Percentiles rank a stretch among this genome's conserved stretches.
phyloP scores from a whole-genome alignment of 2,888 invertebrate species.

The Abrostola triplasia region DNA sequence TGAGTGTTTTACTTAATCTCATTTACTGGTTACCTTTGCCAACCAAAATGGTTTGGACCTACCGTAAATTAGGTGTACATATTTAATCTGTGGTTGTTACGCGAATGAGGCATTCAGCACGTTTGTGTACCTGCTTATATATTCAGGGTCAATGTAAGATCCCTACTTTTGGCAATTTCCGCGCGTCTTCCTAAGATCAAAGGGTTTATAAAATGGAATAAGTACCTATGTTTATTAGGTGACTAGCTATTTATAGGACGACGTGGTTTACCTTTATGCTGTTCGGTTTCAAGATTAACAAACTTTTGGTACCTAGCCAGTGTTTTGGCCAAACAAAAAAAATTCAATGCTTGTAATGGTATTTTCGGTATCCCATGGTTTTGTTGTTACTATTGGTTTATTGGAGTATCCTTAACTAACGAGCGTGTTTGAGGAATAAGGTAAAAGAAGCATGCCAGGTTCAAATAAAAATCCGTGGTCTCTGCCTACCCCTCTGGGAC shows the following conservation, averaged over 20 bases:
- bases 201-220: background rate
- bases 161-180: slow-evolving; percentile 9
- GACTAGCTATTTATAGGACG: background rate
- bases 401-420: no score
- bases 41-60: slow-evolving; percentile 7
- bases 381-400: no score
- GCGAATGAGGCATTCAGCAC: slow-evolving; percentile 14
- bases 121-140: slow-evolving; percentile 26
- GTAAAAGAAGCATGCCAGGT: no score
- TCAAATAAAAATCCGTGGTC: no score
- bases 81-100: slow-evolving; percentile 28
- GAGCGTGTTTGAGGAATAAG: no score
- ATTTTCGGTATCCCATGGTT: no score
- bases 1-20: background rate
- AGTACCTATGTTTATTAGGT: background rate
- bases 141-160: slow-evolving; percentile 29
- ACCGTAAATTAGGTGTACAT: slow-evolving; percentile 22
- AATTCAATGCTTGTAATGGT: no score
- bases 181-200: background rate
- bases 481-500: no score
- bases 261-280: background rate
- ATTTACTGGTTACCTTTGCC: background rate
- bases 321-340: no score
- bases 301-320: no score
- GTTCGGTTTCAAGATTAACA: no score